Conservation (phyloP, 2,888 invertebrate genomes). For the Glaucopsyche alexis region DNA sequence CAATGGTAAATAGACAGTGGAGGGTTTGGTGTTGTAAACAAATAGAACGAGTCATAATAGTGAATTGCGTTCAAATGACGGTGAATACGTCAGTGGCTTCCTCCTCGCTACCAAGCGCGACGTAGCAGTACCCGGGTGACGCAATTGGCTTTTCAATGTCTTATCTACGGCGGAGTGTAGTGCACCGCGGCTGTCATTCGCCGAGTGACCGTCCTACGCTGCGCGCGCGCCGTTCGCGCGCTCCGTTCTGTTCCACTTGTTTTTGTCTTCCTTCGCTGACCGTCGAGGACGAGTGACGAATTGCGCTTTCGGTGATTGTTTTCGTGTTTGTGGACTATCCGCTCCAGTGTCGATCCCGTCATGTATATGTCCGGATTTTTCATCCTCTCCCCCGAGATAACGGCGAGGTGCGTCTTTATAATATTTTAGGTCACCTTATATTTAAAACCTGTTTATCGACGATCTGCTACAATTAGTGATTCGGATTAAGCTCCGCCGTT, state of each 20-base stretch:
- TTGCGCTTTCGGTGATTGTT: constrained; percentile 70
- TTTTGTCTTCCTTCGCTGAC: constrained; percentile 62
- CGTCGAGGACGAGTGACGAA: constrained; percentile 74
- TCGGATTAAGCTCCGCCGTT: constrained; percentile 56
- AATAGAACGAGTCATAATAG: constrained; percentile 61
- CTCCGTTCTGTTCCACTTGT: constrained; percentile 66
- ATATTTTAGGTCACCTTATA: constrained; percentile 45
- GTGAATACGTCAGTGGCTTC: constrained; percentile 72
- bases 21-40: constrained; percentile 56
- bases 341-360: constrained; percentile 53
- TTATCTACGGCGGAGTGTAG: constrained; percentile 74
- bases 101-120: constrained; percentile 58
- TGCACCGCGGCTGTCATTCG: constrained; percentile 62
- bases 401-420: constrained; percentile 68
- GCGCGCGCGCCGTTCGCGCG: constrained; percentile 74
- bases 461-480: constrained; percentile 28
- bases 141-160: constrained; percentile 80
- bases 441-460: constrained; percentile 46
- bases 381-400: constrained; percentile 69
- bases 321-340: constrained; percentile 58
- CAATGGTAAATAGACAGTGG: constrained; percentile 33
- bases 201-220: constrained; percentile 68
- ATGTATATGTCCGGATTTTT: constrained; percentile 76
- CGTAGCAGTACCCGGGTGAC: constrained; percentile 74
- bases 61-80: constrained; percentile 69